These are phyloP conservation scores for Tenthredo livida DNA, from an alignment of 2,888 invertebrate species.

Conservation along the genomic window DNA sequence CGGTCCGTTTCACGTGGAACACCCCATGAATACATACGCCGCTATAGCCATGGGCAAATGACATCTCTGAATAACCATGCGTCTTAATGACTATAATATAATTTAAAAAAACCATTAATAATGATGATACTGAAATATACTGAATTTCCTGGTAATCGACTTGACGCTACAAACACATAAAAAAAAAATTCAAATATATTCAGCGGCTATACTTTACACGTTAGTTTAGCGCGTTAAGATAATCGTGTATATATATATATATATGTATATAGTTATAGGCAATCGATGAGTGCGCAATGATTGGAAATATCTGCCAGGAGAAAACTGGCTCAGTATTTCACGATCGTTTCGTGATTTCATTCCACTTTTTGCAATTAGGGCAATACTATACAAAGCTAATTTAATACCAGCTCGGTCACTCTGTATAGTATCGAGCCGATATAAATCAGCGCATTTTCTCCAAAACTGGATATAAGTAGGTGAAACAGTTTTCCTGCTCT, in stretches of 20 bases:
- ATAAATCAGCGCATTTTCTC: not conserved
- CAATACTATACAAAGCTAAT: not conserved
- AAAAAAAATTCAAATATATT: not conserved
- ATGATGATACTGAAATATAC: not conserved
- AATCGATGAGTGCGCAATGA: constrained; percentile 17
- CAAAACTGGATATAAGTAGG: not conserved
- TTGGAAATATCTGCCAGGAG: constrained; percentile 18
- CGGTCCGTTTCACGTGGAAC: no score
- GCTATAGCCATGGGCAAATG: not conserved
- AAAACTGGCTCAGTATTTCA: constrained; percentile 31
- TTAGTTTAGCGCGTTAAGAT: not conserved
- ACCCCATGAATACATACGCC: not conserved
- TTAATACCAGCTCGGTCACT: not conserved
- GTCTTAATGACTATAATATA: not conserved
- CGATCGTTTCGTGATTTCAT: constrained; percentile 8
- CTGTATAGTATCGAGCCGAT: not conserved
- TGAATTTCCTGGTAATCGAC: not conserved
- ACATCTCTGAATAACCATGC: not conserved
- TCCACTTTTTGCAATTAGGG: not conserved
- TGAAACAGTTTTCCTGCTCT: not conserved
- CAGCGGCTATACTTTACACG: not conserved
- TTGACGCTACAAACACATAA: not conserved
- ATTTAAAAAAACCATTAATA: not conserved
- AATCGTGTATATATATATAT: not conserved
- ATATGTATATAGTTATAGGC: not conserved